Evolutionary conservation across 2,113 vertebrate species (phyloP).

Genomic region (Odontesthes bonariensis): DNA sequence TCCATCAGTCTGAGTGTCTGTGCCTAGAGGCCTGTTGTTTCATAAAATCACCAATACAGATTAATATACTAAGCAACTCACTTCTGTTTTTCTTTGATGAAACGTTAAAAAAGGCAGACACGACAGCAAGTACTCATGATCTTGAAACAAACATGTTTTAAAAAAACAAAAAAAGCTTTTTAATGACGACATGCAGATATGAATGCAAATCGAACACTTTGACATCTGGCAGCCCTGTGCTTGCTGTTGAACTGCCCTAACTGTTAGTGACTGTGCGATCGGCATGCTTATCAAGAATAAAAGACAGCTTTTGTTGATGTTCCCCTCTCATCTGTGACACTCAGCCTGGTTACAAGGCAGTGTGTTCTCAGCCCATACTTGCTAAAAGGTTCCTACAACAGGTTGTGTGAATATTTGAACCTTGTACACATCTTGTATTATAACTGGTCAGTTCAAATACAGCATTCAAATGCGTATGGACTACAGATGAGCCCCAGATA

Average conservation of each 20-base stretch:
- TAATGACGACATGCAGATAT: neutral
- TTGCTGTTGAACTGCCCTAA: neutral
- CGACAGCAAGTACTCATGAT: too few species aligned
- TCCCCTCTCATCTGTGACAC: neutral
- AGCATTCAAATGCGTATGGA: conserved; percentile 1
- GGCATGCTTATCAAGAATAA: too few species aligned
- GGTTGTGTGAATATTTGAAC: neutral
- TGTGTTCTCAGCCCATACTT: neutral
- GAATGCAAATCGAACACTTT: neutral
- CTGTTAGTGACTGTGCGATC: too few species aligned
- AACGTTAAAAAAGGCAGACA: neutral
- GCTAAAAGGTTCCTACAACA: neutral
- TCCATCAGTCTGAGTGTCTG: too few species aligned
- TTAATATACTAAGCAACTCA: too few species aligned
- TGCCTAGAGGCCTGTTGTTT: too few species aligned
- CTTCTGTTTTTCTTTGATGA: neutral
- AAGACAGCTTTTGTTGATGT: neutral
- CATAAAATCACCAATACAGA: too few species aligned
- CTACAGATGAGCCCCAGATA: conserved; percentile 68
- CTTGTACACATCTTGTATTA: too few species aligned
- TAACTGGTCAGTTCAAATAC: too few species aligned
- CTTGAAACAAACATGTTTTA: neutral
- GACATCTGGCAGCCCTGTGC: neutral
- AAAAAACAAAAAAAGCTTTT: neutral
- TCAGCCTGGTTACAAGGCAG: neutral